Percentiles rank a stretch among this genome's conserved stretches.
Conservation (phyloP, 2,113 vertebrate species). For the Corapipo altera region DNA sequence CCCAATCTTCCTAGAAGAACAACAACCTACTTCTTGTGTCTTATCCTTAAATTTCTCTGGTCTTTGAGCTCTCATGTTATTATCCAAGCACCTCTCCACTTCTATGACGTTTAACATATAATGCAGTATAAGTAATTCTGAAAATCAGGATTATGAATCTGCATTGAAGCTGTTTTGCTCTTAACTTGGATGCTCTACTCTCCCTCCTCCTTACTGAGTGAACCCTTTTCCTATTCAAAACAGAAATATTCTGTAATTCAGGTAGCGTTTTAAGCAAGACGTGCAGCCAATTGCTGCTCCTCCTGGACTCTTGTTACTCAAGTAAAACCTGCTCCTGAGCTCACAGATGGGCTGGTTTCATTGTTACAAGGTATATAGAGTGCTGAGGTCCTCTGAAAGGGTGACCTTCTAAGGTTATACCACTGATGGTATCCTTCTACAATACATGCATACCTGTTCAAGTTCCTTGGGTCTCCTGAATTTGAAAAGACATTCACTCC, state of each 20-base stretch:
- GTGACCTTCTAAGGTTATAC: background rate
- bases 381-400: background rate
- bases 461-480: background rate
- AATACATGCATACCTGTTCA: background rate
- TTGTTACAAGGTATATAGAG: background rate
- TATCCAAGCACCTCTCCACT: background rate
- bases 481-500: background rate
- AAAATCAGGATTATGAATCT: background rate
- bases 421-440: background rate
- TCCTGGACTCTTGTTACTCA: background rate
- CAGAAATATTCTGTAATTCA: background rate
- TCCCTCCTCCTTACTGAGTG: background rate
- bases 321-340: background rate
- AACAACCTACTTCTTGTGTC: background rate
- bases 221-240: background rate
- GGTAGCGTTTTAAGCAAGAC: background rate
- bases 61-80: background rate
- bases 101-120: background rate
- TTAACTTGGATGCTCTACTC: background rate
- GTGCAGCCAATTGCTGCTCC: background rate
- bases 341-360: background rate
- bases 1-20: background rate
- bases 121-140: background rate
- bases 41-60: background rate
- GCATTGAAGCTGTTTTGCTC: rapidly evolving